Conservation (phyloP, 2,888 invertebrate species). For the Oegoconia quadripuncta region DNA sequence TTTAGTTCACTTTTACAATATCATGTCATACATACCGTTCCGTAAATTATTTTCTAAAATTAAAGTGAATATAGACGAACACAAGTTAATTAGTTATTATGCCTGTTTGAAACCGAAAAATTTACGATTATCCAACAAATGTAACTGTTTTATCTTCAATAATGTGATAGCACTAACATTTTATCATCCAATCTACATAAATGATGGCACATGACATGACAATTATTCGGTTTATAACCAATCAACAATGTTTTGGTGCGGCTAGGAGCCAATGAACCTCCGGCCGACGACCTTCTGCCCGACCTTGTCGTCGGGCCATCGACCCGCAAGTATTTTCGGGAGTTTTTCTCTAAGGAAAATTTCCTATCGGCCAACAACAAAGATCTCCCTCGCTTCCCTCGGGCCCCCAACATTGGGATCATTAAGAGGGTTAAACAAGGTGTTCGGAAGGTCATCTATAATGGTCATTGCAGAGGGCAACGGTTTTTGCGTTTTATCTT, state of each 20-base stretch:
- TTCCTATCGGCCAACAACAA: conserved; percentile 36
- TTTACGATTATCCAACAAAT: no score
- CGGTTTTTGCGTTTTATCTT: conserved; percentile 39
- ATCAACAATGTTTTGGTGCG: conserved; percentile 12
- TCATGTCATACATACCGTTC: no score
- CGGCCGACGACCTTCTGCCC: conserved; percentile 57
- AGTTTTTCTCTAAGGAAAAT: conserved; percentile 71
- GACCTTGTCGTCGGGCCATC: no score
- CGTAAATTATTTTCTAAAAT: no score
- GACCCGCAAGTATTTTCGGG: conserved; percentile 57
- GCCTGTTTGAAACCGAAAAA: no score
- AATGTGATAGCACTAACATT: background rate
- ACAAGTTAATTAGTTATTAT: no score
- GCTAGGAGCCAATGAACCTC: conserved; percentile 25
- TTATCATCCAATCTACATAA: background rate
- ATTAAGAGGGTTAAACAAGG: conserved; percentile 4
- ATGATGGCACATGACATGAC: background rate
- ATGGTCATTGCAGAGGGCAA: conserved; percentile 48
- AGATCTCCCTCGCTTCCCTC: conserved; percentile 35
- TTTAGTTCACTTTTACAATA: no score
- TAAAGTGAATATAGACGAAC: no score
- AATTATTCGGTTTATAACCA: conserved; percentile 2
- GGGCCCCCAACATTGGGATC: background rate
- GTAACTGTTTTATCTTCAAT: background rate
- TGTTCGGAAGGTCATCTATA: conserved; percentile 24